Evolutionary conservation across 2,113 vertebrate species (phyloP), one percentile per base, ranked within the genome.

Genomic region (Ramphastos sulfuratus): DNA sequence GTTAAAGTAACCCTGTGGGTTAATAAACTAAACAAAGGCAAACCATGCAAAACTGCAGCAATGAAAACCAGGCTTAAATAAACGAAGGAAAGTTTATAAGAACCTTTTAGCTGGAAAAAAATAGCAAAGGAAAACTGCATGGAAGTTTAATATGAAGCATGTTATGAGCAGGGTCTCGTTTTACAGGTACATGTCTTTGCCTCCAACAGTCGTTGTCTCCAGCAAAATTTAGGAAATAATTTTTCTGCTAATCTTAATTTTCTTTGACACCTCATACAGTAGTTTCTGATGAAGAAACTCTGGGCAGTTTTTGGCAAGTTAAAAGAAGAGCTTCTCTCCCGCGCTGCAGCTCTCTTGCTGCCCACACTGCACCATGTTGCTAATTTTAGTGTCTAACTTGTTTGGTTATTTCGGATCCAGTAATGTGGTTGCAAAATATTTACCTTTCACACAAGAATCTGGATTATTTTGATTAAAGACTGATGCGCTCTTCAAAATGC

Each of bases 21-120:
- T 99, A 99, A 99, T 99, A 99, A 99, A 99, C 98, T 98, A 99
- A 99, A 99, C 98, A 99, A 99, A 99, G 98, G 98, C 99, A 99
- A 99, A 99, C 98, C 98, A 96, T 98, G 98, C 98, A 98, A 99
- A 99, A 99, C 98, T 98, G 97, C 97, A 96, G 98, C 98, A 99
- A 98, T 99, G 99, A 98, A 99, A 99, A 98, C 99, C 99, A 99
- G 98, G 98, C 98, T 99, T 96, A 98, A 98, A 98, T 98, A 99
- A 99, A 99, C 98, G 97, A 98, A 98, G 98, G 98, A 98, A 97
- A 98, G 98, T 99, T 99, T 99, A 99, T 98, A 98, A 98, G 98
- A 98, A 98, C 97, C 96, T 97, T 98, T 98, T 98, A 95, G 95
- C 94, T 97, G 96, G 95, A 96, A 96, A 97, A 96, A 97, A 96